These are phyloP conservation scores for Lepidostoma basale DNA, from an alignment of 1,140 invertebrate genomes.

Conservation along the genomic window DNA sequence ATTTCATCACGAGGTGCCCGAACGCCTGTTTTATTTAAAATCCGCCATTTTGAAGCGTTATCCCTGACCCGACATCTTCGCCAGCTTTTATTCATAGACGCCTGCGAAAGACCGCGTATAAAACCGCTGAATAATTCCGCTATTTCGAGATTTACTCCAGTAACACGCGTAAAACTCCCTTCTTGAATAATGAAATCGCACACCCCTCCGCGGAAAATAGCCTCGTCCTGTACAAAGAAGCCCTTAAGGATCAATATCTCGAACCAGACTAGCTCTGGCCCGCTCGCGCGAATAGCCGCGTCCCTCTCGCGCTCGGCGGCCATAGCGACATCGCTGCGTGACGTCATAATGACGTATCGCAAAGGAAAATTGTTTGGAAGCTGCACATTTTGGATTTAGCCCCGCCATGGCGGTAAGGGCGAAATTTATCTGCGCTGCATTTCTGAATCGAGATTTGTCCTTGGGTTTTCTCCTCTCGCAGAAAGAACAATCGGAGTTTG, in stretches of 20 bases:
- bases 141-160: slow-evolving; percentile 30
- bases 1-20: neutral
- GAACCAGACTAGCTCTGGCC: slow-evolving; percentile 26
- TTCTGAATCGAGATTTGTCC: slow-evolving; percentile 33
- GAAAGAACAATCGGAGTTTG: neutral
- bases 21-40: slow-evolving; percentile 16
- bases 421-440: slow-evolving; percentile 31
- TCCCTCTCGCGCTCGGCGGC: slow-evolving; percentile 32
- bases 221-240: slow-evolving; percentile 25
- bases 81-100: slow-evolving; percentile 23
- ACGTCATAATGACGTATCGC: slow-evolving; percentile 44
- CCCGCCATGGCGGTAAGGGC: slow-evolving; percentile 24
- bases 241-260: slow-evolving; percentile 43
- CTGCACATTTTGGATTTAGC: slow-evolving; percentile 14
- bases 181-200: slow-evolving; percentile 28
- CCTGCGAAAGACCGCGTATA: neutral
- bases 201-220: slow-evolving; percentile 34
- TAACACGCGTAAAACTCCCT: slow-evolving; percentile 22
- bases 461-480: slow-evolving; percentile 24
- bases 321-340: slow-evolving; percentile 34
- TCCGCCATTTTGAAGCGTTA: slow-evolving; percentile 16
- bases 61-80: slow-evolving; percentile 37
- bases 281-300: neutral
- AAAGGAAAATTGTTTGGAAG: slow-evolving; percentile 1
- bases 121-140: slow-evolving; percentile 17